Evolutionary conservation across 2,797 vertebrate species (phyloP), one percentile per base, ranked within the genome.

Genomic region (Parotocinclus haroldoi): DNA sequence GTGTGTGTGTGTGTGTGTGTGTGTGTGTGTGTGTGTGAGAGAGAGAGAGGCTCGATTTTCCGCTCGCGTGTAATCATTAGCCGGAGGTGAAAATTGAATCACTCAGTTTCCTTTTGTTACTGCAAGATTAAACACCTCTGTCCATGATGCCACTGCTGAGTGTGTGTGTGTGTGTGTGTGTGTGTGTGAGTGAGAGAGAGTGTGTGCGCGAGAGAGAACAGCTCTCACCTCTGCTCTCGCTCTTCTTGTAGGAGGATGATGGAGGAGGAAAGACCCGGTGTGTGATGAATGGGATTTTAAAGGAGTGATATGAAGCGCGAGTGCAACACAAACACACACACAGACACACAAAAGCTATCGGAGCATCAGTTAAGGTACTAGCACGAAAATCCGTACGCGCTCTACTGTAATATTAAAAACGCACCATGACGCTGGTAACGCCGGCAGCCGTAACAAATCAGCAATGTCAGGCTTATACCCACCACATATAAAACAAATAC

Each of bases 81-180:
- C 55, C 36, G 46, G 51, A 69, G 56, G 71, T 70, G 59, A 67
- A 73, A 76, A 73, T 56, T 56, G 49, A 63, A 71, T 61, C 53
- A 58, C 14, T 18, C 27, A n/a, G 39, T 63, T 73, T 69, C 18
- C 56, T 68, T 59, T 27, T 18, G 9, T 58, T 27, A 12, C 55
- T 54, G 49, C 36, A 49, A 70, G 40, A 64, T 71, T 73, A 64
- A 74, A 68, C 60, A 53, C 54, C 54, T 69, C 58, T 49, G 60
- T 46, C 55, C 61, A 63, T 56, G 63, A 69, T 37, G 50, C 46
- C 10, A 58, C n/a, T 48, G 51, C 49, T 0, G 37, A 52, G 58
- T 37, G 42, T 38, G 27, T 58, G 40, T 45, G 17, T 42, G 19
- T 42, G 55, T 37, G 49, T 14, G 52, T 71, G 57, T 27, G 37